phyloP scores from a whole-genome alignment of 2,888 invertebrate species.

The Chesias legatella region DNA sequence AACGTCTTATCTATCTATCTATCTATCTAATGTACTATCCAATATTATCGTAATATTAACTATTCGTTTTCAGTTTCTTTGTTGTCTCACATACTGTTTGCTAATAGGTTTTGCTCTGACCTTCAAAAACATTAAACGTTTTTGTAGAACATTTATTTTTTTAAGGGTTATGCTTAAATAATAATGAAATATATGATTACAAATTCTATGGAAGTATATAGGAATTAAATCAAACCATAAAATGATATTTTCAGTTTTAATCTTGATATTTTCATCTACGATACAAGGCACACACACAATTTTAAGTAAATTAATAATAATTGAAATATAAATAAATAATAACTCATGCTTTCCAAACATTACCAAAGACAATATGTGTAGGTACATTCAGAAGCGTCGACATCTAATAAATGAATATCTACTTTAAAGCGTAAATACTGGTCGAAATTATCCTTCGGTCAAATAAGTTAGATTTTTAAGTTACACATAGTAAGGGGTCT shows the following conservation, averaged over 20 bases:
- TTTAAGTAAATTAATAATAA: slow-evolving; percentile 75
- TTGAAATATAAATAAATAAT: slow-evolving; percentile 73
- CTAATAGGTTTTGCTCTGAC: no score
- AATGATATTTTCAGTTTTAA: slow-evolving; percentile 80
- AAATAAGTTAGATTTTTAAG: slow-evolving; percentile 9
- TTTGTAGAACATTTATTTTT: no score
- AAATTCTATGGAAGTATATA: neutral
- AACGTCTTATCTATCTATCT: no score
- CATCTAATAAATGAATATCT: slow-evolving; percentile 54
- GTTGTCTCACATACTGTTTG: no score
- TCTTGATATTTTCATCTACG: slow-evolving; percentile 83
- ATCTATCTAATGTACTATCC: no score
- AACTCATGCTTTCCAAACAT: slow-evolving; percentile 66
- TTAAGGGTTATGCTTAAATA: no score
- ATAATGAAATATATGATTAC: no score
- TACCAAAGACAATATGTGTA: slow-evolving; percentile 51
- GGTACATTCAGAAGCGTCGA: slow-evolving; percentile 52
- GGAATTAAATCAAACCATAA: slow-evolving; percentile 51
- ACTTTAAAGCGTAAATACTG: slow-evolving; percentile 38
- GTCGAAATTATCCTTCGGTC: slow-evolving; percentile 16
- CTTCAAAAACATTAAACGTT: no score
- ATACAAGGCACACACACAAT: slow-evolving; percentile 87
- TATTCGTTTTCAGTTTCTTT: no score
- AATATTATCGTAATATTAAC: no score
- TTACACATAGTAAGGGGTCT: slow-evolving; percentile 1